Evolutionary conservation across 2,797 vertebrate genomes (phyloP), one percentile per base, ranked within the genome.

Genomic region (Cossypha heuglini): DNA sequence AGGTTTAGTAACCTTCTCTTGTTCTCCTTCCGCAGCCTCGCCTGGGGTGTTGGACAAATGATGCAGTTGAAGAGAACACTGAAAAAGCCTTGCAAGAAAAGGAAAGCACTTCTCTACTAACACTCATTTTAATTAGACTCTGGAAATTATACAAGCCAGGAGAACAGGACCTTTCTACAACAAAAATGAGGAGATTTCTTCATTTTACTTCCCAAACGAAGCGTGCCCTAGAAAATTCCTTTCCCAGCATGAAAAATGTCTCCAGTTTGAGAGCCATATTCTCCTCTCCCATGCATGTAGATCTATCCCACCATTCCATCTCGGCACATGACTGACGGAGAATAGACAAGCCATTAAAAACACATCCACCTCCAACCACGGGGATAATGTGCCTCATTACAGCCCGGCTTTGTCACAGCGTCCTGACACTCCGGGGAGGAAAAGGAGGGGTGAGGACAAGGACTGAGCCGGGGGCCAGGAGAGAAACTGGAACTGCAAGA

Each of bases 321-420:
- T 96, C 91, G 94, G 96, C 96, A 94, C 93, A 95, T 97, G 97
- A 98, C 98, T 98, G 98, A 96, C 93, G 6, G 76, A 94, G 97
- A 97, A 98, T 79, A 98, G 97, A 96, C 94, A 94, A 93, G 96
- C 96, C 97, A 97, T 98, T 98, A 98, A 98, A 97, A 97, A 96
- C 97, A 91, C 97, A 96, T 98, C 97, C 97, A 97, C 97, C 96
- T 97, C 97, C 93, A 90, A 96, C 97, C 96, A 95, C 92, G 97
- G 97, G 96, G 92, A 98, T 98, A 97, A 98, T 97, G 97, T 88
- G 96, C 83, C 91, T 85, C 96, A 89, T 95, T 97, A 97, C 95
- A 95, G 94, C 67, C 78, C n/a, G 87, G 96, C 97, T 97, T 97
- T 95, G 96, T 97, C 96, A 97, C 97, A 90, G 95, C 89, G 58